Evolutionary conservation across 2,888 invertebrate species (phyloP).

Genomic region (Metacarcinus magister): DNA sequence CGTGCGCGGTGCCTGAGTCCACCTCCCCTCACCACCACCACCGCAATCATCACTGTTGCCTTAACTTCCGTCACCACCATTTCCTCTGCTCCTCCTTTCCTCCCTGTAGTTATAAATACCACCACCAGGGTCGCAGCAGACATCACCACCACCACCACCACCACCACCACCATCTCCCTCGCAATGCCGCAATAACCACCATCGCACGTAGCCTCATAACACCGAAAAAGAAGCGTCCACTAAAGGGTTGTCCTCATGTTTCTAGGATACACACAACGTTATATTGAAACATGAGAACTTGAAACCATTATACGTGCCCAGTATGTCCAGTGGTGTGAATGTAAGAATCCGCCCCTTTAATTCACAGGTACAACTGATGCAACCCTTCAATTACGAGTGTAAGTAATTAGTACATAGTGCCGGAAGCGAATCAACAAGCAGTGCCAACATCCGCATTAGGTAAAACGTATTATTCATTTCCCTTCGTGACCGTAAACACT

Average conservation of each 20-base stretch:
- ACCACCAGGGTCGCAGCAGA: background rate
- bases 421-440: background rate
- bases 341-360: background rate
- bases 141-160: background rate
- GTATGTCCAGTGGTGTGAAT: background rate
- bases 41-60: background rate
- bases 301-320: background rate
- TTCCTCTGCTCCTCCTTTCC: background rate
- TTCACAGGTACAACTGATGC: background rate
- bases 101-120: background rate
- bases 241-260: background rate
- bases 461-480: background rate
- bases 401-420: background rate
- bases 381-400: background rate
- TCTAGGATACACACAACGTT: background rate
- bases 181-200: background rate
- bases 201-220: background rate
- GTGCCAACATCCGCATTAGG: background rate
- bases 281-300: background rate
- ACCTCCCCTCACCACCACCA: background rate
- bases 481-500: background rate
- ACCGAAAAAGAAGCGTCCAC: background rate
- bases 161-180: background rate
- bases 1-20: background rate
- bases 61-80: constrained; percentile 7